Evolutionary conservation across 2,797 vertebrate genomes (phyloP), one percentile per base, ranked within the genome.

Genomic region (Coranthus polyacanthus): DNA sequence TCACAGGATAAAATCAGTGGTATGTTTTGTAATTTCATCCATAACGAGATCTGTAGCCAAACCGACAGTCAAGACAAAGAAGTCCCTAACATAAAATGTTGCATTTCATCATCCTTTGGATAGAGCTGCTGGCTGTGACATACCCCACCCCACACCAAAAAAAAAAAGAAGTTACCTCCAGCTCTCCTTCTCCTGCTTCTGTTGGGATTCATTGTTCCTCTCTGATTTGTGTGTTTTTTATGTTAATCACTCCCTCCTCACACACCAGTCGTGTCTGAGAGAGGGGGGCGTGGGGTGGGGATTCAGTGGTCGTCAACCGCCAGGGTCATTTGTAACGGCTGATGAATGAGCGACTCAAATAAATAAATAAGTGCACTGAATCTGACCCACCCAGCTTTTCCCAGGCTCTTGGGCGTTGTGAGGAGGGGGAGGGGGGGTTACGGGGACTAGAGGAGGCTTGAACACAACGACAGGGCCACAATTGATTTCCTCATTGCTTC

Each of bases 401-500:
- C 88, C 86, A 90, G 86, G 75, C 85, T 85, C 72, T 56, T 49
- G 73, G 78, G 67, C 62, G 63, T 67, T 46, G 70, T 50, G 50
- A 16, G 39, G 20, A 17, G 6, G 2, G 50, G 24, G 17, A 24
- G 6, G 56, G 45, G 34, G 41, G 26, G 32, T 29, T 22, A 47
- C 6, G 53, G 20, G 57, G 57, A 17, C 38, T 15, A 9, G 74
- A 18, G 77, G 79, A 53, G 65, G 73, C 59, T 54, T 60, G 78
- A 82, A 57, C 84, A 77, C 69, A 79, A 78, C 84, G 89, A 92
- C 91, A 89, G 87, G 81, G 78, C 84, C 83, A 90, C 92, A 93
- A 94, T 94, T 93, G 92, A 94, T 94, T 93, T 92, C 92, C 91
- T 92, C 89, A 89, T 94, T 89, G 92, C 92, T 84, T 92, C 92